Evolutionary conservation across 2,113 vertebrate species (phyloP).

Genomic region (Microtus ochrogaster): DNA sequence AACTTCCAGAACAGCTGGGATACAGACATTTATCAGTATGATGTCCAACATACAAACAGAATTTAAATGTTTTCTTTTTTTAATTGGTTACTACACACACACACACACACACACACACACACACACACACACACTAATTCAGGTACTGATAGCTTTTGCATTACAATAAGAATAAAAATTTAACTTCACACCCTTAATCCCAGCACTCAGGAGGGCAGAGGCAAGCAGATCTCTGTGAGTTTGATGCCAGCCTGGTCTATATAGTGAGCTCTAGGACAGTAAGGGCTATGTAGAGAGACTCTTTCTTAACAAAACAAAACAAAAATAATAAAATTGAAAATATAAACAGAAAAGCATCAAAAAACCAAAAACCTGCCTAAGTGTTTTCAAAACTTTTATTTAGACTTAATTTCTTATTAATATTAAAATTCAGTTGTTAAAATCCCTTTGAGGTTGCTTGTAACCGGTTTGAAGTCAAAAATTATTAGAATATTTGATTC

Average conservation of each 20-base stretch:
- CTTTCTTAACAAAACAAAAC: not conserved
- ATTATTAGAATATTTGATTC: not conserved
- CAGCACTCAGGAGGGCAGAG: not conserved
- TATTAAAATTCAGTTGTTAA: constrained; percentile 19
- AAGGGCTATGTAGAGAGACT: not conserved
- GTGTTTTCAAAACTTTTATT: not conserved
- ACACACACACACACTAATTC: not conserved
- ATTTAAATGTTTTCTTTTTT: constrained; percentile 31
- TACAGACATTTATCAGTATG: not conserved
- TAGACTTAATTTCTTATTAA: constrained; percentile 28
- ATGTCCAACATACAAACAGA: not conserved
- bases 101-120: not conserved
- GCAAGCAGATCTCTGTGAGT: not conserved
- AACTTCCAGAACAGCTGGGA: not conserved
- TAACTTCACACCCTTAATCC: not conserved
- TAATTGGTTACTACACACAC: constrained; percentile 6
- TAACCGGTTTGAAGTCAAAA: constrained; percentile 9
- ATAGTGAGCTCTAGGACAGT: not conserved
- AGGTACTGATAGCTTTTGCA: not conserved
- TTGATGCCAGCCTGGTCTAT: not conserved
- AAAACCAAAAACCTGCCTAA: not conserved
- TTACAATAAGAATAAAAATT: constrained; percentile 27
- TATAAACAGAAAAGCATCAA: not conserved
- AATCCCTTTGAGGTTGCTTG: not conserved
- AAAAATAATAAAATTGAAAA: constrained; percentile 13